Percentiles rank a stretch among this genome's conserved stretches.
Evolutionary conservation across 1,140 invertebrate genomes (phyloP).

Genomic region (Drosophila pachea): DNA sequence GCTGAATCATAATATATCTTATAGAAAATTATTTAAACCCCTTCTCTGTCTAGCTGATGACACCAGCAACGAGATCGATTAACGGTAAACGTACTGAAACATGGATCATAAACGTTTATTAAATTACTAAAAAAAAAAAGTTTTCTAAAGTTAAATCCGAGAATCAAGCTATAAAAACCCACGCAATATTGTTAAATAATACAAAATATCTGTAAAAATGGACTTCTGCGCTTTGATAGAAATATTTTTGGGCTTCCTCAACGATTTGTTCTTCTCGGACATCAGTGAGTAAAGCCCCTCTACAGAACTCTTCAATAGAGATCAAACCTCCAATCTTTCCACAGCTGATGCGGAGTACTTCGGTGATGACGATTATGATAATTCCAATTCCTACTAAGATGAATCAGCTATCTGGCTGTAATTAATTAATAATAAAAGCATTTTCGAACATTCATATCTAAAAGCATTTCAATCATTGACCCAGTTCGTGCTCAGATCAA

Average conservation of each 20-base stretch:
- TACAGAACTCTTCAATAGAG: not conserved
- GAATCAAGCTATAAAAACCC: constrained; percentile 16
- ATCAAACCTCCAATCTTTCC: not conserved
- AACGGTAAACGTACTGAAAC: not conserved
- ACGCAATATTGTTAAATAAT: not conserved
- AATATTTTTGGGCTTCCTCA: constrained; percentile 49
- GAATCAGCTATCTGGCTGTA: constrained; percentile 15
- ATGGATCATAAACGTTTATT: constrained; percentile 11
- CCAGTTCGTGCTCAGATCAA: constrained; percentile 30
- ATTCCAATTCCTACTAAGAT: constrained; percentile 31
- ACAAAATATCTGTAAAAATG: constrained; percentile 9
- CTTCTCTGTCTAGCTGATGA: constrained; percentile 27
- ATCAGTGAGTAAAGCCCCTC: constrained; percentile 26
- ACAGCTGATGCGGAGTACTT: constrained; percentile 53
- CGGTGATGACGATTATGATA: constrained; percentile 35
- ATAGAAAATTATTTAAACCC: not conserved
- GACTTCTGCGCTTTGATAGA: constrained; percentile 52
- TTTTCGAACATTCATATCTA: constrained; percentile 44
- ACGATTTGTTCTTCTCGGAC: constrained; percentile 55
- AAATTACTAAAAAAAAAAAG: not conserved
- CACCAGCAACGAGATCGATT: constrained; percentile 29
- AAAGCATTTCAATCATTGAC: constrained; percentile 58
- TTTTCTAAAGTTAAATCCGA: constrained; percentile 2
- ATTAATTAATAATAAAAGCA: constrained; percentile 46
- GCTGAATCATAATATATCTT: constrained; percentile 6